Evolutionary conservation across 2,888 invertebrate genomes (phyloP), one percentile per base, ranked within the genome.

Genomic region (Hypsopygia costalis): DNA sequence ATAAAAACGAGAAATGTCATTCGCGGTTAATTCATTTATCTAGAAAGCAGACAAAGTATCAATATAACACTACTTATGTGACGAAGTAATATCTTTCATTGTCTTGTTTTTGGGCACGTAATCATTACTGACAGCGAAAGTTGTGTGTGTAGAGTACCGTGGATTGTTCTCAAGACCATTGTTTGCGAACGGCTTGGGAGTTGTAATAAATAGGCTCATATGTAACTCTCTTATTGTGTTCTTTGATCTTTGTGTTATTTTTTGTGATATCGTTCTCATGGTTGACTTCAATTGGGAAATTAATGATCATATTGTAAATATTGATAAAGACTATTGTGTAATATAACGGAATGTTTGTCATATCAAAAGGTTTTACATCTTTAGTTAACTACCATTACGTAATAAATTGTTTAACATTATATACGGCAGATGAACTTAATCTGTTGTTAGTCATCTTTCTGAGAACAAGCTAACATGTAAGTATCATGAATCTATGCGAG

Each of bases 161-260:
- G 51, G 44, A 66, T 69, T 62, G 67, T 79, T 79, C 81, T 69
- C 75, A 69, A 66, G 53, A 58, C 42, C 69, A 81, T 80, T 83
- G 80, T 82, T 78, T 74, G 72, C 64, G 16, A 16, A 16, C 80
- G 73, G 70, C 55, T 72, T 66, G 65, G 62, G 58, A 54, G 59
- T 47, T 58, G 58, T 58, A 57, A 25, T 22, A 31, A 38, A 39
- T 28, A 32, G 16, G 1, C 31, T 31, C 31, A 12, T 31, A 8
- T 11, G 8, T 12, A 31, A 16, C 25, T 22, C 22, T 39, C 33
- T 27, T 11, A 32, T 30, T 30, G 30, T 30, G 21, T 16, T 16
- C 30, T 21, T 21, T 30, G 20, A 36, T 36, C 30, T 20, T 9
- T 11, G 29, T 37, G 29, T 30, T 21, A 30, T 22, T 22, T 3